A percentile compares a stretch with the other conserved stretches of the same genome.
These are phyloP conservation scores for Bedellia somnulentella DNA, from an alignment of 2,888 invertebrate species.

Conservation along the genomic window DNA sequence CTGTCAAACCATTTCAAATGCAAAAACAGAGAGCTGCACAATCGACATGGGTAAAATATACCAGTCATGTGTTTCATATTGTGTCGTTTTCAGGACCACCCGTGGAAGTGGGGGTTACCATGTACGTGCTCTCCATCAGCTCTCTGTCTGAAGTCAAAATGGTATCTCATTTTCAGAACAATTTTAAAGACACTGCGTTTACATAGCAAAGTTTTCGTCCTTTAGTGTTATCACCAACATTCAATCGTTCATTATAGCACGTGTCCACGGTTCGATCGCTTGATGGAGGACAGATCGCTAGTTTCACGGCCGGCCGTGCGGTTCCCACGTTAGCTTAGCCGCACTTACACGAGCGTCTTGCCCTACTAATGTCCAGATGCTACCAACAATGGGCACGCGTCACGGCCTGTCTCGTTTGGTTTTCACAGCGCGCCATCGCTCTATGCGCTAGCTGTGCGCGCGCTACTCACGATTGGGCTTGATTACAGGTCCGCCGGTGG, in stretches of 20 bases:
- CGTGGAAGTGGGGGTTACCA: constrained; percentile 79
- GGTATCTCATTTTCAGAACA: constrained; percentile 46
- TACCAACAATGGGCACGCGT: too few species aligned
- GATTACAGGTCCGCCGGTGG: constrained; percentile 93
- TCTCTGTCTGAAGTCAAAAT: constrained; percentile 83
- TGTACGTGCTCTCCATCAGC: constrained; percentile 82
- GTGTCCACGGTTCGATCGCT: constrained; percentile 52
- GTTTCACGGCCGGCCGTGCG: too few species aligned
- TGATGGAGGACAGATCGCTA: too few species aligned
- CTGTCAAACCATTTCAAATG: too few species aligned
- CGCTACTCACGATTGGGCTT: constrained; percentile 53
- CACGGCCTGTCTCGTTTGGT: constrained; percentile 43
- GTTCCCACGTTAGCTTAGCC: too few species aligned
- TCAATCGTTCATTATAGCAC: constrained; percentile 55
- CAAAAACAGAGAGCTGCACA: too few species aligned
- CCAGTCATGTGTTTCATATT: too few species aligned
- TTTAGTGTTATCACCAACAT: constrained; percentile 54
- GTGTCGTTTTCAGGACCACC: constrained; percentile 71
- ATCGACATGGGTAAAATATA: too few species aligned
- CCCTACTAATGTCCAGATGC: too few species aligned
- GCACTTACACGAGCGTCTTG: too few species aligned
- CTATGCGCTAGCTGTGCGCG: too few species aligned
- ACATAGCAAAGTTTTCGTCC: constrained; percentile 41
- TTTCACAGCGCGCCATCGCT: constrained; percentile 44
- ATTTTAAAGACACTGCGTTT: constrained; percentile 51